phyloP scores from a whole-genome alignment of 2,797 vertebrate genomes.

The Ctenopoma multispine region DNA sequence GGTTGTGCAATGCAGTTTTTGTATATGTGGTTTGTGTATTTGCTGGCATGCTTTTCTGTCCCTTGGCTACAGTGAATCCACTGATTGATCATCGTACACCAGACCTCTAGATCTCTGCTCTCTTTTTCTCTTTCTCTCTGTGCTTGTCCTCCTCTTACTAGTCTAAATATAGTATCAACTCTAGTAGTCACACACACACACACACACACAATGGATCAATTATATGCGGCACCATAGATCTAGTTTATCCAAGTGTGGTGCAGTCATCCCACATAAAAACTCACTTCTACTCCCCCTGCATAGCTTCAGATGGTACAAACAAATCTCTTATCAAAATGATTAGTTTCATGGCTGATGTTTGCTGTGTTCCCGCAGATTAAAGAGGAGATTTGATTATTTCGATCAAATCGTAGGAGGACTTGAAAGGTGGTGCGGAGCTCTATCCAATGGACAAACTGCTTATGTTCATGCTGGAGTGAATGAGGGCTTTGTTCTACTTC shows the following conservation, averaged over 20 bases:
- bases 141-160: constrained; percentile 64
- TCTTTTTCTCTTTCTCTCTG: constrained; percentile 61
- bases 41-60: constrained; percentile 61
- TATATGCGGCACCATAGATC: constrained; percentile 59
- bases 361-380: constrained; percentile 68
- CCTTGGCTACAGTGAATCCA: constrained; percentile 68
- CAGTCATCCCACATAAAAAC: constrained; percentile 56
- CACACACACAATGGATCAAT: constrained; percentile 67
- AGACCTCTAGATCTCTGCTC: constrained; percentile 80
- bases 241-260: constrained; percentile 48
- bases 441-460: constrained; percentile 56
- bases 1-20: constrained; percentile 37
- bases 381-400: constrained; percentile 73
- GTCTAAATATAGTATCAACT: constrained; percentile 81
- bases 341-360: constrained; percentile 62
- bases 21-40: constrained; percentile 34
- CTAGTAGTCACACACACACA: constrained; percentile 41
- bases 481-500: constrained; percentile 68
- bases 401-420: constrained; percentile 61
- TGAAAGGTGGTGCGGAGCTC: constrained; percentile 36
- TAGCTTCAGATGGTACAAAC: constrained; percentile 43
- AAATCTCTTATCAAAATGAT: constrained; percentile 71
- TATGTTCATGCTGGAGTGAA: constrained; percentile 62
- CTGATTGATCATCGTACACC: constrained; percentile 83
- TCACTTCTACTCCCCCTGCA: constrained; percentile 31